Evolutionary conservation across 1,140 invertebrate species (phyloP).

Genomic region (Centruroides sculpturatus): DNA sequence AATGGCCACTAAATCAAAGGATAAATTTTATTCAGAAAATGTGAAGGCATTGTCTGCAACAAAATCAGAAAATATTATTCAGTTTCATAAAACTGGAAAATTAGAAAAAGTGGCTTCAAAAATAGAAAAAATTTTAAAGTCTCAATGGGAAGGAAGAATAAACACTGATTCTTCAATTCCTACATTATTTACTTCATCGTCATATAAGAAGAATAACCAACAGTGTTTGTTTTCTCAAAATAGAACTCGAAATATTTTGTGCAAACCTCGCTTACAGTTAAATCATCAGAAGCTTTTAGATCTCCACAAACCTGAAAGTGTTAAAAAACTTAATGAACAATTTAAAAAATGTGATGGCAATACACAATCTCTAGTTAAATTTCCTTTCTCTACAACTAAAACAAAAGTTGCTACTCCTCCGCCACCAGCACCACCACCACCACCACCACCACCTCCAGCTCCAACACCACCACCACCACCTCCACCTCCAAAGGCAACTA

Average conservation of each 20-base stretch:
- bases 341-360: neutral
- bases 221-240: constrained; percentile 10
- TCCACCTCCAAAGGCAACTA: no score
- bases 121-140: constrained; percentile 24
- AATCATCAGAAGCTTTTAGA: constrained; percentile 19
- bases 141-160: constrained; percentile 25
- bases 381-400: no score
- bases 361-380: no score
- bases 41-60: neutral
- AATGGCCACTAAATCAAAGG: constrained; percentile 21
- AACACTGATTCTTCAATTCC: constrained; percentile 11
- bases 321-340: constrained; percentile 9
- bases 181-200: neutral
- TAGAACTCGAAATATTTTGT: constrained; percentile 19
- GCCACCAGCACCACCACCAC: no score
- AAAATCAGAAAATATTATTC: neutral
- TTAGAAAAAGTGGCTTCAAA: constrained; percentile 21
- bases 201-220: constrained; percentile 8
- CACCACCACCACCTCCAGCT: no score
- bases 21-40: neutral
- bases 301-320: constrained; percentile 15
- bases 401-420: no score
- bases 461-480: no score
- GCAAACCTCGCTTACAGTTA: constrained; percentile 21
- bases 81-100: neutral